phyloP scores from a whole-genome alignment of 2,797 vertebrate species.

The Tokudaia tokunoshimensis region DNA sequence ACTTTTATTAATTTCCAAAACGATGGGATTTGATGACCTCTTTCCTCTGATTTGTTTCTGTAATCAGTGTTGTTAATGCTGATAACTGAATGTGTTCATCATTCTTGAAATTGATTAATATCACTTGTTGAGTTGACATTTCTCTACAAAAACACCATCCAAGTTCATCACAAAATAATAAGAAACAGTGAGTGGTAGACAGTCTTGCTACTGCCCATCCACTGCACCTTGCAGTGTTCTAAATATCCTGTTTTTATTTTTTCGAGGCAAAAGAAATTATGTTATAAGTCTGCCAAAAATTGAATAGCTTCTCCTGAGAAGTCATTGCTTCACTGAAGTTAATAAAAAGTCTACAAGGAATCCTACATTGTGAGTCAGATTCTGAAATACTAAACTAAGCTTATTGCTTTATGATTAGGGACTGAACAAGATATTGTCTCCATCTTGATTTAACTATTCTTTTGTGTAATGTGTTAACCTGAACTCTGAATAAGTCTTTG shows the following conservation, averaged over 20 bases:
- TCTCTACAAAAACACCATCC: not conserved
- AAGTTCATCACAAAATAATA: not conserved
- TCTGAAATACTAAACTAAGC: not conserved
- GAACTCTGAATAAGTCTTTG: not conserved
- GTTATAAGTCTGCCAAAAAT: not conserved
- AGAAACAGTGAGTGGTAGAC: not conserved
- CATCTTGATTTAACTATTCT: not conserved
- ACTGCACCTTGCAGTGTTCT: not conserved
- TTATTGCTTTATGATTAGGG: not conserved
- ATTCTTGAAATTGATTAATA: not conserved
- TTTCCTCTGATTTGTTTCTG: not conserved
- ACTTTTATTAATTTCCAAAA: not conserved
- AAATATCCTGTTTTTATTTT: not conserved
- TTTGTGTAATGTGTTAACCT: not conserved
- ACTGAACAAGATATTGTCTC: not conserved
- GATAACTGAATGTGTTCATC: not conserved
- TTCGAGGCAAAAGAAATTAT: not conserved
- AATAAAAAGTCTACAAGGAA: not conserved
- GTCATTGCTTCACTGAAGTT: not conserved
- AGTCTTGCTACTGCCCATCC: not conserved
- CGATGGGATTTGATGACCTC: not conserved
- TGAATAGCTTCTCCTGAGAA: not conserved
- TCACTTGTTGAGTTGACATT: not conserved
- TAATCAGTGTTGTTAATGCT: not conserved
- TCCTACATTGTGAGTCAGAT: not conserved